Conservation (phyloP, 1,140 invertebrate species). For the Bursaphelenchus mucronatus region DNA sequence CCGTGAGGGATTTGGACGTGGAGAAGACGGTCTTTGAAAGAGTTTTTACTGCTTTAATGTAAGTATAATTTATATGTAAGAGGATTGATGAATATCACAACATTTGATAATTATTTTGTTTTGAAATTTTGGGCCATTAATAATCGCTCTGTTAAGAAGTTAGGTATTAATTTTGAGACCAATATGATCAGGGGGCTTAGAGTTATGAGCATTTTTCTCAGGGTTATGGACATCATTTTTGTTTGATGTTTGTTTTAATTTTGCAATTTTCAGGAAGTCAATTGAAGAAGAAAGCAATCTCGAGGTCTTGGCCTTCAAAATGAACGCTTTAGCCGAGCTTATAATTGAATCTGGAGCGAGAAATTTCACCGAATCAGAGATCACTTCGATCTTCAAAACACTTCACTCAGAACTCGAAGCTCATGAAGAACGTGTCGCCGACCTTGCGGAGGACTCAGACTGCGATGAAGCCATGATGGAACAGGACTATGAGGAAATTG, state of each 20-base stretch:
- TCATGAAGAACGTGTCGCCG: conserved; percentile 71
- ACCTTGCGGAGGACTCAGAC: conserved; percentile 31
- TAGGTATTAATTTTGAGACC: too few species aligned
- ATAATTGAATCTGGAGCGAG: conserved; percentile 67
- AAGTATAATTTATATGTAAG: background rate
- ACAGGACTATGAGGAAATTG: conserved; percentile 52
- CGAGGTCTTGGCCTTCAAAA: conserved; percentile 66
- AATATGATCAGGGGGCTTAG: too few species aligned
- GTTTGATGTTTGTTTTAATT: background rate
- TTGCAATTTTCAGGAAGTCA: conserved; percentile 29
- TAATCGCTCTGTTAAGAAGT: too few species aligned
- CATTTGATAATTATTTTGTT: too few species aligned
- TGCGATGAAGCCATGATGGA: conserved; percentile 54
- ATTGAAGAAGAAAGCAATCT: conserved; percentile 42
- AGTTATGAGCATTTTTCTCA: too few species aligned
- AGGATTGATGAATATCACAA: too few species aligned
- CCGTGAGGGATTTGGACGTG: conserved; percentile 80
- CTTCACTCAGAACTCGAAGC: conserved; percentile 81
- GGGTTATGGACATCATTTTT: background rate
- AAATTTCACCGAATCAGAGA: conserved; percentile 74
- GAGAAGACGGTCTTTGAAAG: conserved; percentile 76
- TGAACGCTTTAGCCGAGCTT: conserved; percentile 77
- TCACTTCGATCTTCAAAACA: conserved; percentile 69
- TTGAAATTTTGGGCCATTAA: too few species aligned
- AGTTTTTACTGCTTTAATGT: conserved; percentile 41